Evolutionary conservation across 2,888 invertebrate genomes (phyloP).

Genomic region (Andrena praecox): DNA sequence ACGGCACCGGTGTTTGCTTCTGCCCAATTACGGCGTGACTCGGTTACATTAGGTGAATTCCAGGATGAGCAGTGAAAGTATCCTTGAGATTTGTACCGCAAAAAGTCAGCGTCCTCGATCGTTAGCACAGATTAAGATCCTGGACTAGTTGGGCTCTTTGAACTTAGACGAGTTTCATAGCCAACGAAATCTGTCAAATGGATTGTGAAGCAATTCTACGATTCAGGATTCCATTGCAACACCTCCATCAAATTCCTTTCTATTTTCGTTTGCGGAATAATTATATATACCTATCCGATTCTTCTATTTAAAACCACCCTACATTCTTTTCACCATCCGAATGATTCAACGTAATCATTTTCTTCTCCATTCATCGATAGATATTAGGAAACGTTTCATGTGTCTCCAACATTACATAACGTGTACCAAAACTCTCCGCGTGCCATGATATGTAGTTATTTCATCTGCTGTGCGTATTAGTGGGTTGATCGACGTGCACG

Average conservation of each 20-base stretch:
- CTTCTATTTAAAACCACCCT: no score
- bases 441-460: neutral
- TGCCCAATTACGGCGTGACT: slow-evolving; percentile 43
- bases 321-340: no score
- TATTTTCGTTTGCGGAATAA: no score
- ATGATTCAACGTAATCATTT: neutral
- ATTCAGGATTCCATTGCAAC: no score
- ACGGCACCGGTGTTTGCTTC: neutral
- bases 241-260: no score
- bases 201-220: neutral
- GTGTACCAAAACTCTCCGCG: neutral
- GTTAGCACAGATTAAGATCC: slow-evolving; percentile 5
- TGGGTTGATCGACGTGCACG: slow-evolving; percentile 51
- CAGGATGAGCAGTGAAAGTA: slow-evolving; percentile 60
- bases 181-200: neutral
- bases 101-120: slow-evolving; percentile 38
- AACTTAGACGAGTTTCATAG: neutral
- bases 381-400: neutral
- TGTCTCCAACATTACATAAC: neutral
- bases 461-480: slow-evolving; percentile 17
- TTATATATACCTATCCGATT: no score
- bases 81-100: slow-evolving; percentile 39
- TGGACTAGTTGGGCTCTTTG: neutral
- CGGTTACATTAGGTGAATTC: slow-evolving; percentile 42
- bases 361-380: neutral